Base-by-base conservation (phyloP, 2,113 vertebrate species). In the Turdus rufiventris region DNA sequence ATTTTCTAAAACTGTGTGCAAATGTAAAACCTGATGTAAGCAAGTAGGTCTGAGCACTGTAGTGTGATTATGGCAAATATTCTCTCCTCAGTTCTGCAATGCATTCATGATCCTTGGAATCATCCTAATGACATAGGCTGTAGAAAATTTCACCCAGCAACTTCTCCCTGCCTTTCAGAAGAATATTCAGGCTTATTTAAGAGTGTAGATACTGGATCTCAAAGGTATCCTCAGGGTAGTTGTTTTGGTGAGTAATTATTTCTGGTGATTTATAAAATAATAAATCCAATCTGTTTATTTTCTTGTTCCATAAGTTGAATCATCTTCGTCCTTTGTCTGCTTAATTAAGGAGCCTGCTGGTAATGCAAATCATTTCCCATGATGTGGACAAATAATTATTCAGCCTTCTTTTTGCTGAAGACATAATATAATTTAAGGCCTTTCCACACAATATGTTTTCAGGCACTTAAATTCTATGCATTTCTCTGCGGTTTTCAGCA, bases 231-330 rank as follows among this genome's bases (percentile, higher is more conserved):
- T 72, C 50, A 82, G 77, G 38, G 66, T 58, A 18, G 53, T 85
- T 93, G 73, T 78, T 94, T 91, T 7, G 8, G 42, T 57, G 54
- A 84, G 51, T 81, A 92, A 92, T 91, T 93, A 76, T 84, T 86
- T 85, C 42, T 4, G 2, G 21, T 73, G 58, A 73, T 75, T 78
- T 68, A 38, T 77, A 75, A 91, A 88, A 62, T 42, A 45, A 79
- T 57, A 45, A 91, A 75, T 65, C 20, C 18, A 79, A 14, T 84
- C 77, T 85, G 54, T 87, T 92, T 78, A 78, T 91, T 94, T 91
- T 65, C 70, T 63, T 78, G 45, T 77, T 94, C 77, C 18, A 4
- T 81, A 70, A 61, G 83, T 79, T 82, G 54, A 75, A 68, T 92
- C n/a, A 50, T 89, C 26, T 86, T 87, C 4, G 3, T 81, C 50